phyloP scores from a whole-genome alignment of 2,113 vertebrate genomes.

The human region DNA sequence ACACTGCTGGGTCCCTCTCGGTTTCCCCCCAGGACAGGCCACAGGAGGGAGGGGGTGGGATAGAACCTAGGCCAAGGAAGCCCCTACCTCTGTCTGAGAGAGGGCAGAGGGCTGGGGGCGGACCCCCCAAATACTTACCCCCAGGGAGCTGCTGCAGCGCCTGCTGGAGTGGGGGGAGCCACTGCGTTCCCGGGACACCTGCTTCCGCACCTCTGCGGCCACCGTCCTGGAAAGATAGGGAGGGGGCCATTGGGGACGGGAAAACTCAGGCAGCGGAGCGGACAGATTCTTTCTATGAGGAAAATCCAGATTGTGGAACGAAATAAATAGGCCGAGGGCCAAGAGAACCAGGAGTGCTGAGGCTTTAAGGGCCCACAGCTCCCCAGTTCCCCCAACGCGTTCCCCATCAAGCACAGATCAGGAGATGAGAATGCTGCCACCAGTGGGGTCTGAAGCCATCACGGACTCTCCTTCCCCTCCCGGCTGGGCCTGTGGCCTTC shows the following conservation, averaged over 20 bases:
- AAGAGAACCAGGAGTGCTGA: background rate
- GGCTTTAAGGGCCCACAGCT: background rate
- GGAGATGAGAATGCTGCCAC: background rate
- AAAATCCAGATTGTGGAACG: background rate
- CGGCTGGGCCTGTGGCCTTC: background rate
- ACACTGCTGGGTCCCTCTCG: background rate
- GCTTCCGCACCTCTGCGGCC: constrained; percentile 93
- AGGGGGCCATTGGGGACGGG: background rate
- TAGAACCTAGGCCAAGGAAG: too few species aligned
- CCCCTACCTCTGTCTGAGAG: background rate
- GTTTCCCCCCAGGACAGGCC: background rate
- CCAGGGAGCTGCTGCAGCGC: constrained; percentile 86
- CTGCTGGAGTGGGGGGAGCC: constrained; percentile 91
- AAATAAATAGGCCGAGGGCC: background rate
- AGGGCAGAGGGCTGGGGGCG: too few species aligned
- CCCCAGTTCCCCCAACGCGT: too few species aligned
- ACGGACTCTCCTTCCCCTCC: background rate
- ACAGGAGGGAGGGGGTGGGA: too few species aligned
- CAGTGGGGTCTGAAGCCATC: background rate
- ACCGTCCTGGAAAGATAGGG: constrained; percentile 85
- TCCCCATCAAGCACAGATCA: background rate
- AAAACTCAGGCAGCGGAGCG: background rate
- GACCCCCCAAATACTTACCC: constrained; percentile 82
- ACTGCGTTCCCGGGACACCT: constrained; percentile 91
- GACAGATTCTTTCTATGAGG: background rate